Base-by-base conservation (phyloP, 2,888 invertebrate genomes). In the Macrosiphum euphorbiae region DNA sequence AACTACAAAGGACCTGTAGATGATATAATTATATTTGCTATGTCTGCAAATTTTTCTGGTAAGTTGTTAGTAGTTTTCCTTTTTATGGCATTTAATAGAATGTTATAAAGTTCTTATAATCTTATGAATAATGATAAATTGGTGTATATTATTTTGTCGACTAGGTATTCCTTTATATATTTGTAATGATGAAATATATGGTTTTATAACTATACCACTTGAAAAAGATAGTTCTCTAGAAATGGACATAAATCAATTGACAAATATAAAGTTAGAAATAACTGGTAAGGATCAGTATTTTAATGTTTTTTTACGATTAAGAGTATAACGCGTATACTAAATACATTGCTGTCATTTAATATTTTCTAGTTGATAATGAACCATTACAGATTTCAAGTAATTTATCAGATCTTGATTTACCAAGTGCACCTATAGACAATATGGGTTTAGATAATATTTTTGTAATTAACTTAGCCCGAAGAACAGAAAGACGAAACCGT, bases 11-110 rank as follows among this genome's bases (percentile, higher is more conserved):
- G 98, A 0, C 98, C 98, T 0, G 96, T 97, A 1, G 99, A 99
- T 96, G 99, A 99, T 95, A 98, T 99, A 91, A 99, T 99, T 95
- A 97, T 97, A 0, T 99, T 99, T 96, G 99, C 99, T 8, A 96
- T 98, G 24, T 98, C 98, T 88, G 98, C 98, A 1, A 97, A 97
- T 95, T 96, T 96, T 94, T 97, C 97, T 95, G 97, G 97, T 97
- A 95, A 95, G 95, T 94, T 58, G 91, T 67, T 90, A 3, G 13
- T 84, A 13, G 11, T 91, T 94, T 90, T 47, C 8, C 85, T 90
- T 94, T 88, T 94, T 94, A 88, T 91, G 28, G 55, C 0, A 52
- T 84, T 35, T 41, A 67, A 67, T 61, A 44, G 41, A 58, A 44
- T 89, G 4, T 28, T 89, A 58, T 55, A 24, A 55, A 55, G 24